Evolutionary conservation across 2,888 invertebrate species (phyloP), one percentile per base, ranked within the genome.

Genomic region (Hypolimnas misippus): DNA sequence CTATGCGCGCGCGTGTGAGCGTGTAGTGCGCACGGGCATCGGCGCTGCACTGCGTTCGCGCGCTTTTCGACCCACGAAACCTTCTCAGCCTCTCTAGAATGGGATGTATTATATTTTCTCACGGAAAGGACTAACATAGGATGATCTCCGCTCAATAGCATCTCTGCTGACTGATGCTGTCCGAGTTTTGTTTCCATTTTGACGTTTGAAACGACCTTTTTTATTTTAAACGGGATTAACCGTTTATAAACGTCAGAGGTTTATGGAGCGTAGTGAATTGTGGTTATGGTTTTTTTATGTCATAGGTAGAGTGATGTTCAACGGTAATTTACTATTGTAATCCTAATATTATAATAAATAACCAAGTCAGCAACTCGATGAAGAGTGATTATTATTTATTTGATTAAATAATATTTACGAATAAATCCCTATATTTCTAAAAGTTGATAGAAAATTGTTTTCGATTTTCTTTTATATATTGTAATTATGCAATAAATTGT

Each of bases 21-120:
- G 90, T 91, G 91, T 87, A 81, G 66, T 83, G 89, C 89, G 90
- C 89, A 77, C 91, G 89, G 79, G 83, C 84, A 82, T 83, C 89
- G 83, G 86, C 89, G 85, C 87, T 80, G 84, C 85, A 92, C 92
- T 92, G 91, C 86, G 86, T 91, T 90, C 89, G 89, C 92, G 91
- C 90, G 90, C 91, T 90, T 90, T 92, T 89, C 85, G 78, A 83
- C 83, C 84, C 82, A 82, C 77, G 78, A 85, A 87, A 86, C 89
- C 88, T 87, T 83, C 86, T 79, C 86, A 86, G 84, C 86, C 86
- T 87, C 78, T 79, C 75, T 72, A 73, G 79, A 76, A 80, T 79
- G 78, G 76, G 81, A 85, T 82, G 81, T 82, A 75, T 81, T 78
- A 76, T 68, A 82, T 76, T 84, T 89, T 89, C 89, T 87, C 88